These are phyloP conservation scores for Okapia johnstoni DNA, from an alignment of 2,113 vertebrate species.

Conservation along the genomic window DNA sequence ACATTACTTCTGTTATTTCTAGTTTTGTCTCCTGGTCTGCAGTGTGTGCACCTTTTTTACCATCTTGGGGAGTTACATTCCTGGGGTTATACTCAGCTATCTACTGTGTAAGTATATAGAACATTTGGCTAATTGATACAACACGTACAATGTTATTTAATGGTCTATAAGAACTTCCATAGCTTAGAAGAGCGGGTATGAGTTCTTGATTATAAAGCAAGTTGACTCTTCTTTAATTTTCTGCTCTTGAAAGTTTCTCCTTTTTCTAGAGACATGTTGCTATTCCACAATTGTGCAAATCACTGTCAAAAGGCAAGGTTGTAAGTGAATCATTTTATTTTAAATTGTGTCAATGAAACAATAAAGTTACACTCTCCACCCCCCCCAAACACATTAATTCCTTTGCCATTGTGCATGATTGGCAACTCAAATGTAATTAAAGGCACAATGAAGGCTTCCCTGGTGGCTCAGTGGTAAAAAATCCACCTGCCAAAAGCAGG, in stretches of 20 bases:
- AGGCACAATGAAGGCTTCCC: not conserved
- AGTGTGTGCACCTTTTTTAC: slow-evolving; percentile 96
- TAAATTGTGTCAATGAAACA: not conserved
- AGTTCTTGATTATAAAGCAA: not conserved
- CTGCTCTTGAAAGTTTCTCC: not conserved
- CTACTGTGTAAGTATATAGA: slow-evolving; percentile 88
- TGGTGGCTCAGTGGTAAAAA: not conserved
- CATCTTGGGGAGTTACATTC: slow-evolving; percentile 95
- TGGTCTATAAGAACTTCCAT: not conserved
- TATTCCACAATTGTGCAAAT: not conserved
- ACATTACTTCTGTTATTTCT: slow-evolving; percentile 67
- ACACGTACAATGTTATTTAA: not conserved
- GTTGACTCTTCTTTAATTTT: not conserved
- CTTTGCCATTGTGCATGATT: not conserved
- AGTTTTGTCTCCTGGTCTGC: slow-evolving; percentile 98
- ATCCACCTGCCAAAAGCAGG: not conserved
- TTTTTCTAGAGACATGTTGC: not conserved
- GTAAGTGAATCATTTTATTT: not conserved
- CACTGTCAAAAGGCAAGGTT: not conserved
- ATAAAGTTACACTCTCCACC: not conserved
- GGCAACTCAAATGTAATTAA: not conserved
- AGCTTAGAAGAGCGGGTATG: not conserved
- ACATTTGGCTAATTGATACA: not conserved
- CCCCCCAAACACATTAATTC: not conserved
- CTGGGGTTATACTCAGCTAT: slow-evolving; percentile 95